Percentiles rank a stretch among this genome's conserved stretches.
Evolutionary conservation across 2,113 vertebrate species (phyloP).

Genomic region (Cyprinodon variegatus): DNA sequence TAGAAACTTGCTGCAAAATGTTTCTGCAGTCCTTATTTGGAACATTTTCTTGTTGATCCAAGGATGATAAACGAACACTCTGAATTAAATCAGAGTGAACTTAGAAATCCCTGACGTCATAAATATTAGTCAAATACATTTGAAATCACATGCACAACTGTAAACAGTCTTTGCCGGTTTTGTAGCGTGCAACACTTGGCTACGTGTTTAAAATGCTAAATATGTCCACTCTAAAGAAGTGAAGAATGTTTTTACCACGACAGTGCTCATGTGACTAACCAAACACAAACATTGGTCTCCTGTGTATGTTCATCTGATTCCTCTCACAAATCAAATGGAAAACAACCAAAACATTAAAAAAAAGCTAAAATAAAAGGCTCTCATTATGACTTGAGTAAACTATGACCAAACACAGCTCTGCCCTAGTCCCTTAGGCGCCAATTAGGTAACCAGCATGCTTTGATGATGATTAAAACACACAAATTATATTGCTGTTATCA

Average conservation of each 20-base stretch:
- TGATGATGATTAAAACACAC: slow-evolving; percentile 28
- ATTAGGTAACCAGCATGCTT: slow-evolving; percentile 30
- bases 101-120: not conserved
- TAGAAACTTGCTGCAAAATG: not conserved
- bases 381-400: not conserved
- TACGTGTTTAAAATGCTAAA: not conserved
- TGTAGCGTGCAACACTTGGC: not conserved
- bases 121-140: not conserved
- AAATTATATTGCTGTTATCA: slow-evolving; percentile 8
- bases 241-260: not conserved
- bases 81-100: not conserved
- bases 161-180: not conserved
- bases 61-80: not conserved
- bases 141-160: not conserved
- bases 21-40: not conserved
- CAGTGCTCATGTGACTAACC: slow-evolving; percentile 3
- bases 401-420: not conserved
- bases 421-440: slow-evolving; percentile 12
- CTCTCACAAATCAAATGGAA: slow-evolving; percentile 1
- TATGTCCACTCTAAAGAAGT: slow-evolving; percentile 4
- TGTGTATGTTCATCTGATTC: slow-evolving; percentile 12
- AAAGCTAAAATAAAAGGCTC: not conserved
- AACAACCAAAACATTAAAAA: slow-evolving; percentile 1
- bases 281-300: slow-evolving; percentile 14
- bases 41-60: not conserved